Conservation (phyloP, 2,888 invertebrate species). For the Megastigmus dorsalis region DNA sequence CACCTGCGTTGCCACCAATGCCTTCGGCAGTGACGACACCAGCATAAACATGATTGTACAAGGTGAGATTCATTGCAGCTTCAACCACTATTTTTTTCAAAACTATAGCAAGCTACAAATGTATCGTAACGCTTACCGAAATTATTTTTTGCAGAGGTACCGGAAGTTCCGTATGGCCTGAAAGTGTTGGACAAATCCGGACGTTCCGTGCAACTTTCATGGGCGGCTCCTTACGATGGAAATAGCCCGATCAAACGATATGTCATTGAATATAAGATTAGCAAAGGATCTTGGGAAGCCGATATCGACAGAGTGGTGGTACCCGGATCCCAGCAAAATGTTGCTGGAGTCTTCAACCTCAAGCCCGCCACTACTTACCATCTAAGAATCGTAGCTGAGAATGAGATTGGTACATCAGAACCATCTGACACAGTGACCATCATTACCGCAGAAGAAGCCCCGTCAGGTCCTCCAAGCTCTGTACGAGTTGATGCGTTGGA, state of each 20-base stretch:
- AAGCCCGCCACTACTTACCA: constrained; percentile 95
- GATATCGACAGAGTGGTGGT: constrained; percentile 92
- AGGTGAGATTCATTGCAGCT: constrained; percentile 75
- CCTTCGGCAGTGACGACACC: constrained; percentile 95
- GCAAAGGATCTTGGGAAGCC: constrained; percentile 87
- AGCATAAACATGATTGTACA: constrained; percentile 96
- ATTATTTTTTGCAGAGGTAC: constrained; percentile 81
- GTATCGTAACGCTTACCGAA: too few species aligned
- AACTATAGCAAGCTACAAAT: too few species aligned
- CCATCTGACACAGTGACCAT: constrained; percentile 95
- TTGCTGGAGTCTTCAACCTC: constrained; percentile 91
- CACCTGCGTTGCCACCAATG: constrained; percentile 94
- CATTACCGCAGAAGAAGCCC: constrained; percentile 95
- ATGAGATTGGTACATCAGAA: constrained; percentile 93
- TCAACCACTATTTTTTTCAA: background rate
- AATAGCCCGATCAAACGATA: constrained; percentile 93
- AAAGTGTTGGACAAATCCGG: constrained; percentile 94
- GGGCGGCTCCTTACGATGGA: constrained; percentile 94
- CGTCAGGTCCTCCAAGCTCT: constrained; percentile 88
- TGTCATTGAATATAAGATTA: constrained; percentile 93
- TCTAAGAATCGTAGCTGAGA: constrained; percentile 93
- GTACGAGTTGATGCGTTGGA: constrained; percentile 91
- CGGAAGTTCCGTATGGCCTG: constrained; percentile 91
- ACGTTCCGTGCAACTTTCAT: constrained; percentile 91
- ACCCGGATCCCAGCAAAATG: constrained; percentile 88